A percentile compares a stretch with the other conserved stretches of the same genome.
Evolutionary conservation across 2,113 vertebrate genomes (phyloP).

Genomic region (Felis catus): DNA sequence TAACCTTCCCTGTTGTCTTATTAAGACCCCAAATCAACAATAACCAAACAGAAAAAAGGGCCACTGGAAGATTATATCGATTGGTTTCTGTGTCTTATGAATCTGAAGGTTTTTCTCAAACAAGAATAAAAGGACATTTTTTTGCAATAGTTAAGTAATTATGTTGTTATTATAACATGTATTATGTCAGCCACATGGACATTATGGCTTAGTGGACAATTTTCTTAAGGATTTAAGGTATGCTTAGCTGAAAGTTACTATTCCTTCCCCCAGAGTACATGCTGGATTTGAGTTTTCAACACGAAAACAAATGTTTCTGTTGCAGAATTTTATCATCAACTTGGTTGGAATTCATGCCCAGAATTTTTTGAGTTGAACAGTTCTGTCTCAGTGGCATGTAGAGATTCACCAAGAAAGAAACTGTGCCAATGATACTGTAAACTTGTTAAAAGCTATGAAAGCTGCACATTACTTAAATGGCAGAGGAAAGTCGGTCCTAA

Average conservation of each 20-base stretch:
- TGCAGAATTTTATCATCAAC: slow-evolving; percentile 22
- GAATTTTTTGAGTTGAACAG: slow-evolving; percentile 55
- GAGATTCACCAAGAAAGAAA: slow-evolving; percentile 50
- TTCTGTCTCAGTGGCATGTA: slow-evolving; percentile 31
- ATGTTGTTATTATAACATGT: background rate
- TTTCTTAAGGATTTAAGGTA: background rate
- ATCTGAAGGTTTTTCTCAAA: slow-evolving; percentile 33
- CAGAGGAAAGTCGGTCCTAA: background rate
- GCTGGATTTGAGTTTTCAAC: slow-evolving; percentile 32
- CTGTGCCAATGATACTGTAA: background rate
- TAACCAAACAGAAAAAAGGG: background rate
- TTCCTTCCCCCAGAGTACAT: background rate
- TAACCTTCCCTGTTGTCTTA: background rate
- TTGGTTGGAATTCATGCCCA: slow-evolving; percentile 58
- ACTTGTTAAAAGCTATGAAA: slow-evolving; percentile 23
- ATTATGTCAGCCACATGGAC: background rate
- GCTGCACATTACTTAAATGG: background rate
- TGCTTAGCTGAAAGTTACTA: slow-evolving; percentile 37
- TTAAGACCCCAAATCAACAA: background rate
- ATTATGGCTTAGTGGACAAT: background rate
- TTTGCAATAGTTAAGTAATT: background rate
- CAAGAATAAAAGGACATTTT: background rate
- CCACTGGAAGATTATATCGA: background rate
- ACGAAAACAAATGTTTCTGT: slow-evolving; percentile 57
- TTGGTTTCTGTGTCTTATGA: background rate